Evolutionary conservation across 2,113 vertebrate species (phyloP).

Genomic region (Mastomys coucha): DNA sequence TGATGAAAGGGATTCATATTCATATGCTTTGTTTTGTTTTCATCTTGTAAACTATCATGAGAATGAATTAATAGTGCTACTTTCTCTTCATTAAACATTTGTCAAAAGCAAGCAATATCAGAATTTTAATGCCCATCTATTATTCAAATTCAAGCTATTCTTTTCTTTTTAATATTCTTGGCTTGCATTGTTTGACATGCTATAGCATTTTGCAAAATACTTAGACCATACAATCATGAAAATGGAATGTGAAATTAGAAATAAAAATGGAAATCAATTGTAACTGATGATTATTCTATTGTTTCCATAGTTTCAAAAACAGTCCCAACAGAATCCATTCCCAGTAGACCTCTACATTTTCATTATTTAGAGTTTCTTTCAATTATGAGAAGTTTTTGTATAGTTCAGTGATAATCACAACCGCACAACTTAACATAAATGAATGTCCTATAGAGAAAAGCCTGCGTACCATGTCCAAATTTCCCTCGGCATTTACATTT

Average conservation of each 20-base stretch:
- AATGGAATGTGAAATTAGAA: constrained; percentile 70
- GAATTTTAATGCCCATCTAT: constrained; percentile 68
- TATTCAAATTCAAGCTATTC: constrained; percentile 78
- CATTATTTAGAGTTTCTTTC: constrained; percentile 63
- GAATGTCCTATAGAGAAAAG: background rate
- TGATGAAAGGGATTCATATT: constrained; percentile 41
- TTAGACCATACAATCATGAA: constrained; percentile 59
- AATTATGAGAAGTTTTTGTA: background rate
- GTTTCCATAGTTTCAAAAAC: constrained; percentile 49
- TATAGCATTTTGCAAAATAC: constrained; percentile 70
- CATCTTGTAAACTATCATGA: constrained; percentile 68
- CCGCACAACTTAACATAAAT: background rate
- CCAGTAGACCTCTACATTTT: background rate
- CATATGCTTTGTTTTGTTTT: background rate
- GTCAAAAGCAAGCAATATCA: background rate
- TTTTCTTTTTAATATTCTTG: constrained; percentile 83
- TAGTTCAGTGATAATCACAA: background rate
- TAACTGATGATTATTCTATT: constrained; percentile 55
- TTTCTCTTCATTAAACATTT: constrained; percentile 63
- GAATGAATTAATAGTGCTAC: constrained; percentile 66
- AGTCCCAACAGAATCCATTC: constrained; percentile 49
- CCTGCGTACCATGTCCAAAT: background rate
- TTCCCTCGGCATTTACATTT: constrained; percentile 5
- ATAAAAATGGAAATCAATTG: constrained; percentile 67
- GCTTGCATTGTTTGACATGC: constrained; percentile 70